Evolutionary conservation across 2,888 invertebrate species (phyloP), one percentile per base, ranked within the genome.

Genomic region (Hypomecis atomaria): DNA sequence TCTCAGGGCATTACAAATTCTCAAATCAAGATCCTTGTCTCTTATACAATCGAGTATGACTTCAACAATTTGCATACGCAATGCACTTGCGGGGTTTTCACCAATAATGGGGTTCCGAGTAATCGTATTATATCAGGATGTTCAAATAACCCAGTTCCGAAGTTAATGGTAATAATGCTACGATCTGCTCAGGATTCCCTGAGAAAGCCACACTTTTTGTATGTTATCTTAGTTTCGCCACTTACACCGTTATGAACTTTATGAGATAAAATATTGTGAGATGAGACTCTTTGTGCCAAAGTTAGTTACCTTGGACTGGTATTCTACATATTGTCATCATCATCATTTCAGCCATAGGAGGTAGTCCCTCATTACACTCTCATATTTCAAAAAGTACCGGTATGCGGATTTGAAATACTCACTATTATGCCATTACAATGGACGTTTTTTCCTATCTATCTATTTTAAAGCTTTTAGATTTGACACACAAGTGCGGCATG

Each of bases 51-150:
- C 53, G 2, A 44, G n/a, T 52, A 50, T 64, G 45, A 64, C 50
- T 64, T 55, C 59, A 59, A 37, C 45, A 0, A 86, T 88, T 87
- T 88, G 85, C 85, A 87, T 88, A 83, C 71, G 83, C 81, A 87
- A 87, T 86, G 78, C 79, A 70, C 67, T 71, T 75, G 79, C 74
- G 79, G 89, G 88, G 82, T 85, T 89, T 89, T 84, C 88, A 83
- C 83, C 67, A 71, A 65, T 81, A 78, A 84, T 79, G 71, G 71
- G 70, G 75, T 88, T 88, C 88, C 80, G 40, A 76, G 88, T 86
- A 88, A 85, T 84, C 81, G 74, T 76, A 78, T 40, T 77, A 60
- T 75, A 89, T 84, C 86, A 87, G 86, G 87, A 86, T 86, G 82
- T 86, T 76, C 75, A 78, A 85, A 83, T 82, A 78, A 80, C 79